Base-by-base conservation (phyloP, 2,113 vertebrate genomes). In the Neogale vison region DNA sequence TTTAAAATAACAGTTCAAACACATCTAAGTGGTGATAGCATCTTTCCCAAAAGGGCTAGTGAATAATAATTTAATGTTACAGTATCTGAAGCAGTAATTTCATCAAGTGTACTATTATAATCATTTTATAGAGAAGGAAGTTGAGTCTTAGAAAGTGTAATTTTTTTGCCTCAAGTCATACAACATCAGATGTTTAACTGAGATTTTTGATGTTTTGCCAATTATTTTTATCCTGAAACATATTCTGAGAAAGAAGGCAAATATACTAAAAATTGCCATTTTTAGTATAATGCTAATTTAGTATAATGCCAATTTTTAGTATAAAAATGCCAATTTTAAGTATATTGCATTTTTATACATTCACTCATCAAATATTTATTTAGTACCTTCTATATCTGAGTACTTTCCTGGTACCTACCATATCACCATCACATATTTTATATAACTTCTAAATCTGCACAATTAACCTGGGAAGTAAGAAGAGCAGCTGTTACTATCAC, bases 341-440 rank as follows among this genome's bases (percentile, higher is more conserved):
- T 69, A 65, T 77, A 23, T 82, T 90, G 0, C 11, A 24, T 71
- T 88, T 96, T 81, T 71, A 94, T 90, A 20, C 36, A 79, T 80
- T 47, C 65, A 93, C 42, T 90, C 45, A 92, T 85, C 77, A 90
- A 80, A 71, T 82, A 65, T 77, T 90, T 90, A 84, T 31, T 87
- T 83, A 95, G 13, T 34, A 55, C 47, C 57, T 90, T 81, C 11
- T 59, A 24, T 45, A 31, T 74, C 50, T 89, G 67, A 80, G 36
- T 65, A 67, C 59, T 92, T 86, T 59, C 71, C 14, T 93, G 26
- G 4, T 80, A 59, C 10, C 71, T 63, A 21, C 1, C 34, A n/a
- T 90, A 36, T 91, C 2, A 79, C 6, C 4, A 84, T 74, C 15
- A 89, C 12, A 52, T 77, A 85, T 88, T 92, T 87, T 52, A 87